A percentile compares a stretch with the other conserved stretches of the same genome.
Evolutionary conservation across 2,797 vertebrate species (phyloP).

Genomic region (Astyanax mexicanus): DNA sequence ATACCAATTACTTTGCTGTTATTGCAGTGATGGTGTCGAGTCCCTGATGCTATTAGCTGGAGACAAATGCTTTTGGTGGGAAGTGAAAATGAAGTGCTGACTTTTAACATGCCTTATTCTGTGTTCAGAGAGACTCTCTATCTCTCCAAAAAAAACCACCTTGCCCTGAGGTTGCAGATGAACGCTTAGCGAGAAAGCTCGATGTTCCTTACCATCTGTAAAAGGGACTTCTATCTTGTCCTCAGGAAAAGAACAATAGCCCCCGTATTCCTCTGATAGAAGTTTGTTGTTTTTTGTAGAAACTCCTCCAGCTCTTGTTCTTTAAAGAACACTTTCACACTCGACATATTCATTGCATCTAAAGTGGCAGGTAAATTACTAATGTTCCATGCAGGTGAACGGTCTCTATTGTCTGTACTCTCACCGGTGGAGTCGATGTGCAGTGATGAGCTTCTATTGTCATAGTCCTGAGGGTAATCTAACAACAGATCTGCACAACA

Average conservation of each 20-base stretch:
- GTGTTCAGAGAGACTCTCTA: conserved; percentile 2
- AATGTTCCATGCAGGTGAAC: conserved; percentile 16
- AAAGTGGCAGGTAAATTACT: conserved; percentile 41
- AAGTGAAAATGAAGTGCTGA: conserved; percentile 28
- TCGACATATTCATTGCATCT: conserved; percentile 14
- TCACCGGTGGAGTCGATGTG: background rate
- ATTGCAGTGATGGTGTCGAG: conserved; percentile 33
- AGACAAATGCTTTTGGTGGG: conserved; percentile 25
- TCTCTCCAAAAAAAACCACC: no score
- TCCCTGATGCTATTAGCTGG: conserved; percentile 35
- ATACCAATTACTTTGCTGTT: conserved; percentile 46
- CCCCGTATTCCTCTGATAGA: conserved; percentile 31
- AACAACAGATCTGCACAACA: no score
- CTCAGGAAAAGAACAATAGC: conserved; percentile 36
- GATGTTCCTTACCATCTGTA: conserved; percentile 26
- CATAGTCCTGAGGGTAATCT: no score
- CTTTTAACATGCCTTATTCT: conserved; percentile 40
- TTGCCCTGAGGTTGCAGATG: conserved; percentile 27
- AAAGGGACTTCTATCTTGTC: conserved; percentile 18
- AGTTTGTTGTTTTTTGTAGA: conserved; percentile 36
- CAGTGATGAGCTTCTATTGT: conserved; percentile 8
- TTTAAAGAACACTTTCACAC: conserved; percentile 37
- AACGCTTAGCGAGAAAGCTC: conserved; percentile 15
- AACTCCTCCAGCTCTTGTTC: conserved; percentile 16
- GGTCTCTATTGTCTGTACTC: conserved; percentile 1